Evolutionary conservation across 2,113 vertebrate species (phyloP).

Genomic region (Ahaetulla prasina): DNA sequence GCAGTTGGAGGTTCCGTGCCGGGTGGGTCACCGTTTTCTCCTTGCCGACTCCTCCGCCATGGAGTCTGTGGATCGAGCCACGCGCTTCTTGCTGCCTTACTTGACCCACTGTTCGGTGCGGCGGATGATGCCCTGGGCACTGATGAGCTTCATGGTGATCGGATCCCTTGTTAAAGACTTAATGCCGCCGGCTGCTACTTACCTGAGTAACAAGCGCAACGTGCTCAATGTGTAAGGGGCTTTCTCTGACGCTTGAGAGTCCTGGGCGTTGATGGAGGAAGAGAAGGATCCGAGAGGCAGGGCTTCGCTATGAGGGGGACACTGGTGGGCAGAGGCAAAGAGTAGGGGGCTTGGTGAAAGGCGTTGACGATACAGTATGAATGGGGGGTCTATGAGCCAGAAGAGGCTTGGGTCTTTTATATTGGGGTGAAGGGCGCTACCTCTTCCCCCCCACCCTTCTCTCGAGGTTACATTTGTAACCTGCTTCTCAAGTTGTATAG

Average conservation of each 20-base stretch:
- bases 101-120: conserved; percentile 47
- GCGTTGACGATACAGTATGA: not conserved
- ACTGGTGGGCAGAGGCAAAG: not conserved
- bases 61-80: conserved; percentile 21
- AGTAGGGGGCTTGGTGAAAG: not conserved
- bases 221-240: conserved; percentile 83
- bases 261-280: not conserved
- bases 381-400: not conserved
- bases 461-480: not conserved
- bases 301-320: not conserved
- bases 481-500: not conserved
- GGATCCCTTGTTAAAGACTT: conserved; percentile 80
- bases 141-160: conserved; percentile 64
- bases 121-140: conserved; percentile 63
- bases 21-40: not conserved
- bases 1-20: not conserved
- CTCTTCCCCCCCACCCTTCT: not conserved
- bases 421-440: not conserved
- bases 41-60: not conserved
- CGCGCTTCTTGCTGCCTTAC: conserved; percentile 33
- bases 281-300: not conserved
- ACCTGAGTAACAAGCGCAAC: conserved; percentile 84
- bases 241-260: not conserved
- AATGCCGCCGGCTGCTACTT: conserved; percentile 75
- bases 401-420: not conserved